A percentile compares a stretch with the other conserved stretches of the same genome.
These are phyloP conservation scores for Carabus problematicus DNA, from an alignment of 2,888 invertebrate species.

Conservation along the genomic window DNA sequence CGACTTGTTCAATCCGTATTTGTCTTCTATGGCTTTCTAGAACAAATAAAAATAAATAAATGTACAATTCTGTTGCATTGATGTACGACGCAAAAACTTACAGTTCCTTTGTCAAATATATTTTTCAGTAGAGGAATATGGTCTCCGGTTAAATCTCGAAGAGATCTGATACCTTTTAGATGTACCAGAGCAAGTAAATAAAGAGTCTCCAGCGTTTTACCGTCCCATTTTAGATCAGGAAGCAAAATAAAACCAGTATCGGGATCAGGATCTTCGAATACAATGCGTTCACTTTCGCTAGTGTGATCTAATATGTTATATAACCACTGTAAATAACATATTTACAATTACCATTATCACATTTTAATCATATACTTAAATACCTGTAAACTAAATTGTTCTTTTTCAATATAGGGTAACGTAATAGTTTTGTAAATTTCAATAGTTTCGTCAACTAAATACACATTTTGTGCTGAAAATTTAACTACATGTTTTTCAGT, in stretches of 20 bases:
- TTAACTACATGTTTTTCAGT: constrained; percentile 91
- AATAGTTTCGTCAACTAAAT: constrained; percentile 85
- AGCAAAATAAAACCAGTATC: constrained; percentile 85
- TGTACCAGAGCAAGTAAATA: constrained; percentile 85
- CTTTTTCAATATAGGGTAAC: constrained; percentile 74
- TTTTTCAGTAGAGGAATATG: constrained; percentile 86
- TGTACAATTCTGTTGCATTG: constrained; percentile 1
- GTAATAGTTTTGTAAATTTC: constrained; percentile 81
- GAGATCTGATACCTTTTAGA: constrained; percentile 75
- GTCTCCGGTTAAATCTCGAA: constrained; percentile 79
- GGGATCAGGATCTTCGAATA: constrained; percentile 81
- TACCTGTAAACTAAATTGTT: constrained; percentile 83
- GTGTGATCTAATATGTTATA: constrained; percentile 94
- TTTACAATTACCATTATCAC: constrained; percentile 59
- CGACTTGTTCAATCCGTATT: constrained; percentile 73
- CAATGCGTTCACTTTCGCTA: constrained; percentile 85
- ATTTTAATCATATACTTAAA: constrained; percentile 66
- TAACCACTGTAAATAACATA: constrained; percentile 81
- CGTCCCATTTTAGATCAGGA: constrained; percentile 98
- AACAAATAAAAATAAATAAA: constrained; percentile 30
- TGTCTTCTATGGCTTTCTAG: constrained; percentile 76
- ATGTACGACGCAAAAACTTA: constrained; percentile 56
- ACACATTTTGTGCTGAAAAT: constrained; percentile 75
- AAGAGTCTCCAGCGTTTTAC: constrained; percentile 74
- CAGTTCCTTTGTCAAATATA: constrained; percentile 77